Base-by-base conservation (phyloP, 2,888 invertebrate genomes). In the Brenthis daphne region DNA sequence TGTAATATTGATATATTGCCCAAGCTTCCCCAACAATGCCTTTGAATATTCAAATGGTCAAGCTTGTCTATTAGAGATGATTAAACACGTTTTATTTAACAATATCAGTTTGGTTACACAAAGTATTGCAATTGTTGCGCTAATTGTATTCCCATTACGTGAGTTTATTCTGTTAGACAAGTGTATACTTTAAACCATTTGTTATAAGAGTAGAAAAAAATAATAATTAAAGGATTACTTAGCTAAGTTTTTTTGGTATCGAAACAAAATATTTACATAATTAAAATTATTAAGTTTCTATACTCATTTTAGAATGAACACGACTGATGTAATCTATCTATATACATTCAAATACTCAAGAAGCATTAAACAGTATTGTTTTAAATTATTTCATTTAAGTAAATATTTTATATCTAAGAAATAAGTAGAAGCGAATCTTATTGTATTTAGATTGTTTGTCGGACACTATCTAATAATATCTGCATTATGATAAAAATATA, bases 21-120 rank as follows among this genome's bases (percentile, higher is more conserved):
- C 43, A 65, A 69, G 24, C 20, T 65, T 43, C 11, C 37, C 50
- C 6, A 65, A 48, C 29, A 56, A 55, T 63, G 3, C 47, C n/a
- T 67, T 64, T 61, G 55, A n/a, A 57, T 61, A 55, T 47, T 63
- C 48, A 48, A 61, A 16, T 53, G 48, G 56, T 63, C 55, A 47
- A 67, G 14, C 61, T 29, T 67, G 20, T 61, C 48, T 43, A 24
- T 65, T 43, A 61, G 61, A 61, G 60, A 65, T 61, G 69, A 71
- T 71, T 71, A 50, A 67, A 64, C 71, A 72, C 70, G 70, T 70
- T 68, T 68, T n/a, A 56, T 72, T 60, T 56, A 57, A 69, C 64
- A 66, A 71, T 69, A 65, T 61, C 60, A 24, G 20, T 55, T 20
- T 43, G 33, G 53, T 37, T 63, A 33, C 63, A 61, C 67, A 67